Evolutionary conservation across 2,113 vertebrate species (phyloP).

Genomic region (Ammodytes dubius): DNA sequence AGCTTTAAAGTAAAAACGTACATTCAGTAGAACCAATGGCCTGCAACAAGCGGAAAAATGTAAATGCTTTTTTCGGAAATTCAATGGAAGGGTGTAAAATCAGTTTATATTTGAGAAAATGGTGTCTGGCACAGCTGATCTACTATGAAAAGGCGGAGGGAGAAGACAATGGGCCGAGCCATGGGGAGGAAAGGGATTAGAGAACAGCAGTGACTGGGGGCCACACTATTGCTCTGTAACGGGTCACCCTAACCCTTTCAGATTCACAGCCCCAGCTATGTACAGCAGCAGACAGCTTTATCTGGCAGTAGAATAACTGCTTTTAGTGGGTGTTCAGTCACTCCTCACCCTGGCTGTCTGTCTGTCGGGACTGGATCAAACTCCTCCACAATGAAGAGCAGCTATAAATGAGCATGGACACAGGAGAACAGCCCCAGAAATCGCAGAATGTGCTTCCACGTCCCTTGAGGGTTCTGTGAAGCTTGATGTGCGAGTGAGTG

Average conservation of each 20-base stretch:
- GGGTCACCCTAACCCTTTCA: slow-evolving; percentile 81
- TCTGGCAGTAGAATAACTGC: slow-evolving; percentile 82
- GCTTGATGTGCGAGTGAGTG: slow-evolving; percentile 58
- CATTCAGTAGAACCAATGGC: not conserved
- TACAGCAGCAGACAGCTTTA: slow-evolving; percentile 87
- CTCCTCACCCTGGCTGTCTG: slow-evolving; percentile 69
- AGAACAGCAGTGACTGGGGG: slow-evolving; percentile 66
- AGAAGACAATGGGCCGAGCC: slow-evolving; percentile 74
- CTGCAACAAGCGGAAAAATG: not conserved
- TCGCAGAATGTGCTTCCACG: slow-evolving; percentile 86
- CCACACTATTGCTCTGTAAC: slow-evolving; percentile 86
- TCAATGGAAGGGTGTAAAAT: slow-evolving; percentile 14
- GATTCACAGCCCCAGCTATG: slow-evolving; percentile 84
- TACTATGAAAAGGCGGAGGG: slow-evolving; percentile 52
- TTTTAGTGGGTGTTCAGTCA: slow-evolving; percentile 65
- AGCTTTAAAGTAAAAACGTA: not conserved
- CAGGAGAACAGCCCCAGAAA: slow-evolving; percentile 88
- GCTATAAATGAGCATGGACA: slow-evolving; percentile 90
- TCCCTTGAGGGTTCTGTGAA: slow-evolving; percentile 73
- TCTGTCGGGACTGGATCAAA: slow-evolving; percentile 76
- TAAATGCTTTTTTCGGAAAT: not conserved
- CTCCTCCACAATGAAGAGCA: slow-evolving; percentile 88
- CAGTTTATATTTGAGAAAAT: slow-evolving; percentile 40
- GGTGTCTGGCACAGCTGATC: slow-evolving; percentile 62
- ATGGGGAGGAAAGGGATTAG: slow-evolving; percentile 65